Evolutionary conservation across 37 sponge, comb jelly and placozoan genomes (phyloP).

Genomic region (Aplysina aerophoba): DNA sequence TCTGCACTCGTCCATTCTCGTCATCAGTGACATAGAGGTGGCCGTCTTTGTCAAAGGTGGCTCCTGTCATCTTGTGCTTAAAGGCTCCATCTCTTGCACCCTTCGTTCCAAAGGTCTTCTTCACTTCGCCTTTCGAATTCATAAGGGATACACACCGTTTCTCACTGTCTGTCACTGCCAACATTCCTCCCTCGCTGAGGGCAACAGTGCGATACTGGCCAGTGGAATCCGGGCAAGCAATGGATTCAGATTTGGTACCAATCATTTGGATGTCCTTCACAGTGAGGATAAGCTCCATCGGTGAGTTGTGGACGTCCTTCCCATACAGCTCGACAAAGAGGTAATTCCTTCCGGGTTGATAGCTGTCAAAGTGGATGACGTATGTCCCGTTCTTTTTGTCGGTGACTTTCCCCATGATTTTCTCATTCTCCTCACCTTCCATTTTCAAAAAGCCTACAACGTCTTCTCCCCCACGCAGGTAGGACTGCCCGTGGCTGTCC

Average conservation of each 20-base stretch:
- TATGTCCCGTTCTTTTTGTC: constrained; percentile 27
- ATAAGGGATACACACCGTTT: constrained; percentile 6
- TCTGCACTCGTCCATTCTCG: constrained; percentile 14
- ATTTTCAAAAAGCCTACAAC: neutral
- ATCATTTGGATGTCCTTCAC: constrained; percentile 33
- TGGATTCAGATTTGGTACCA: neutral
- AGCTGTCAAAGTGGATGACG: neutral
- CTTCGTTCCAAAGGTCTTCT: constrained; percentile 17
- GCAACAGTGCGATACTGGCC: constrained; percentile 19
- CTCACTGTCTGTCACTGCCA: constrained; percentile 26
- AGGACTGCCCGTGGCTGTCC: neutral
- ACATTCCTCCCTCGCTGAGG: neutral
- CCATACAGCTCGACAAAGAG: neutral
- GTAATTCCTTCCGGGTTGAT: neutral
- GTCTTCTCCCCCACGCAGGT: constrained; percentile 1
- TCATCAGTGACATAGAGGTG: constrained; percentile 29
- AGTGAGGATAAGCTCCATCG: constrained; percentile 8
- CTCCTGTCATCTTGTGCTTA: constrained; percentile 27
- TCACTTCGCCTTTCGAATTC: neutral
- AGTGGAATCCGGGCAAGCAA: neutral
- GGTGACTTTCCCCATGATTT: neutral
- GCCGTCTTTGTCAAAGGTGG: constrained; percentile 4
- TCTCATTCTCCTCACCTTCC: neutral
- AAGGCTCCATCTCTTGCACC: constrained; percentile 23
- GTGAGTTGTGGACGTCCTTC: neutral